phyloP scores from a whole-genome alignment of 2,113 vertebrate species.

The Phyllostomus discolor region DNA sequence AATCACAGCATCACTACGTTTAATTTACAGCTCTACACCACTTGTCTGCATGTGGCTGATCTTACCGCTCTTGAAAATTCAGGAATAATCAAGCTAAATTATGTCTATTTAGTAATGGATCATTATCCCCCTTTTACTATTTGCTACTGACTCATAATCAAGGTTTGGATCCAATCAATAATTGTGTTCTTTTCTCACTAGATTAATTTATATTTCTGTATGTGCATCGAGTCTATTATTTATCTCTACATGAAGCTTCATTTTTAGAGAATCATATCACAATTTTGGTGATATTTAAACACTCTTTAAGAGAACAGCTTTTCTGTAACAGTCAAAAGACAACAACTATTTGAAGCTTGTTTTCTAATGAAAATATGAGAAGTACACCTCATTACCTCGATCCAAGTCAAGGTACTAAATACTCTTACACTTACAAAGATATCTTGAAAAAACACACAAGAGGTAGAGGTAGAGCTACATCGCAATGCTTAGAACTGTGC shows the following conservation, averaged over 20 bases:
- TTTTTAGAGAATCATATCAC: not conserved
- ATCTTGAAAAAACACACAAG: not conserved
- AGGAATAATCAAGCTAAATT: slow-evolving; percentile 63
- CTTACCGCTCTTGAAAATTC: slow-evolving; percentile 42
- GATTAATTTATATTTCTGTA: slow-evolving; percentile 42
- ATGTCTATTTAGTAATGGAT: slow-evolving; percentile 57
- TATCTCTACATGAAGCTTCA: not conserved
- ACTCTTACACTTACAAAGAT: not conserved
- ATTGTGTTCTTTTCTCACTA: slow-evolving; percentile 35
- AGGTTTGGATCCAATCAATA: slow-evolving; percentile 51
- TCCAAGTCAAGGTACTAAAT: not conserved
- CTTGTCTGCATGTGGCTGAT: slow-evolving; percentile 42
- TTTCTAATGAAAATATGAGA: slow-evolving; percentile 34
- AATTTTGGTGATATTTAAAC: slow-evolving; percentile 23
- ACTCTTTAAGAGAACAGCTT: not conserved
- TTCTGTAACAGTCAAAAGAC: slow-evolving; percentile 24
- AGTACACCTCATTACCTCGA: not conserved
- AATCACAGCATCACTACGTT: slow-evolving; percentile 23
- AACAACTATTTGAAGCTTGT: not conserved
- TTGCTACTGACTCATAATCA: slow-evolving; percentile 56
- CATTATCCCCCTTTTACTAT: slow-evolving; percentile 52
- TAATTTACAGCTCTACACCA: slow-evolving; percentile 32
- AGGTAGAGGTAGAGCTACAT: not conserved
- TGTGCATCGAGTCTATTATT: not conserved
- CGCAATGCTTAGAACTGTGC: not conserved